Conservation (phyloP, 2,797 vertebrate species). For the Gobio occitaniae region DNA sequence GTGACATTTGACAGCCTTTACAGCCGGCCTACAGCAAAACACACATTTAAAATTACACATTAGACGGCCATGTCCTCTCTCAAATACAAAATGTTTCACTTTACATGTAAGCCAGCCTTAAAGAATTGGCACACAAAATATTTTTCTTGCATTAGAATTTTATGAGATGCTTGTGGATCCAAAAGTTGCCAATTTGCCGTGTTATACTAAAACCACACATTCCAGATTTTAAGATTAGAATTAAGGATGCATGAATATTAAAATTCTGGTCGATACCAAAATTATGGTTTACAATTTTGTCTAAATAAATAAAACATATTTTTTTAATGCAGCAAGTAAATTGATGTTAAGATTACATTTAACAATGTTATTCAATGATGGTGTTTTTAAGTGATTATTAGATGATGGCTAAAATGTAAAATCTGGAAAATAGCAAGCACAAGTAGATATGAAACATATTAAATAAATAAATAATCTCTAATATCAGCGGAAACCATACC, state of each 20-base stretch:
- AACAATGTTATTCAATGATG: not conserved
- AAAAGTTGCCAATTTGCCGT: not conserved
- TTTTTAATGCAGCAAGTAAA: not conserved
- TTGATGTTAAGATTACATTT: not conserved
- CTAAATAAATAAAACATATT: not conserved
- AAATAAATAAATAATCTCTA: not conserved
- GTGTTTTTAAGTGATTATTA: too few species aligned
- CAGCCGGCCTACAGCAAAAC: slow-evolving; percentile 48
- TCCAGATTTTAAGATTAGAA: not conserved
- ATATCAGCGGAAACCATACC: not conserved
- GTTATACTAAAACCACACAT: not conserved
- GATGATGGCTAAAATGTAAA: not conserved
- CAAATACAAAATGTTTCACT: not conserved
- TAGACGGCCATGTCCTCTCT: not conserved
- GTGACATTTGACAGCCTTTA: slow-evolving; percentile 62
- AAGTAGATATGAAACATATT: not conserved
- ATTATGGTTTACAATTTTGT: not conserved
- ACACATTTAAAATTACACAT: slow-evolving; percentile 32
- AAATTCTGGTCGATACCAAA: not conserved
- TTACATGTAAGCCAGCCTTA: not conserved
- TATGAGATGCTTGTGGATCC: not conserved
- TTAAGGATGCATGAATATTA: slow-evolving; percentile 5
- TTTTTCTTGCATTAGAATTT: not conserved
- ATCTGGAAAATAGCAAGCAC: not conserved
- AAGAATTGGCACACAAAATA: not conserved